phyloP scores from a whole-genome alignment of 2,113 vertebrate genomes.

The Chiloscyllium plagiosum region DNA sequence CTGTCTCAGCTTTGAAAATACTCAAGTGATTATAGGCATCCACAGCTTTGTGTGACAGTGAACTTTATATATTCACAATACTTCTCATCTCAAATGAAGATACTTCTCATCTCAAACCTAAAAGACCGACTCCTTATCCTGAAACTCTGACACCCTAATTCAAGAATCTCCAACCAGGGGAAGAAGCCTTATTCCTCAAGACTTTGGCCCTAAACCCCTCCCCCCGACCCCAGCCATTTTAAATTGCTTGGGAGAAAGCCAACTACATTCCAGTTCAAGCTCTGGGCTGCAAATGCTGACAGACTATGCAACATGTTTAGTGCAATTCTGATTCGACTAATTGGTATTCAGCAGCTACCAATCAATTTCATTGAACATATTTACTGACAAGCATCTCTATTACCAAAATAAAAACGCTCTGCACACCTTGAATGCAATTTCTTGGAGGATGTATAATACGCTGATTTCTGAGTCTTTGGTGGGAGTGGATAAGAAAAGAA shows the following conservation, averaged over 20 bases:
- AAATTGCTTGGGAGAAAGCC: not conserved
- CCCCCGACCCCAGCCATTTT: not conserved
- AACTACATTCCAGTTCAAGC: not conserved
- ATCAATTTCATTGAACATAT: not conserved
- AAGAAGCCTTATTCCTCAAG: not conserved
- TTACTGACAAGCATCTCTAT: not conserved
- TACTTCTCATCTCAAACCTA: no score
- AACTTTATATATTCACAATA: no score
- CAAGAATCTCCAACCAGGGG: no score
- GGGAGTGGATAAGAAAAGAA: not conserved
- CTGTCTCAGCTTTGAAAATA: no score
- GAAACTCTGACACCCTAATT: no score
- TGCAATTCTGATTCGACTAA: not conserved
- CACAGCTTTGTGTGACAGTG: no score
- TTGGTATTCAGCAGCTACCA: not conserved
- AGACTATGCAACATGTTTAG: not conserved
- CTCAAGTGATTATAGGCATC: no score
- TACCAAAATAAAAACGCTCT: not conserved
- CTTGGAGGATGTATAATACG: not conserved
- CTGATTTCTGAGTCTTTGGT: not conserved
- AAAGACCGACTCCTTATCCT: no score
- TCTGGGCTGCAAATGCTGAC: not conserved
- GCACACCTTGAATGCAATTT: not conserved
- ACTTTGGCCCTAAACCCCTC: not conserved
- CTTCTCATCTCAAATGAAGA: no score